Conservation (phyloP, 1,140 invertebrate genomes). For the Manduca sexta region DNA sequence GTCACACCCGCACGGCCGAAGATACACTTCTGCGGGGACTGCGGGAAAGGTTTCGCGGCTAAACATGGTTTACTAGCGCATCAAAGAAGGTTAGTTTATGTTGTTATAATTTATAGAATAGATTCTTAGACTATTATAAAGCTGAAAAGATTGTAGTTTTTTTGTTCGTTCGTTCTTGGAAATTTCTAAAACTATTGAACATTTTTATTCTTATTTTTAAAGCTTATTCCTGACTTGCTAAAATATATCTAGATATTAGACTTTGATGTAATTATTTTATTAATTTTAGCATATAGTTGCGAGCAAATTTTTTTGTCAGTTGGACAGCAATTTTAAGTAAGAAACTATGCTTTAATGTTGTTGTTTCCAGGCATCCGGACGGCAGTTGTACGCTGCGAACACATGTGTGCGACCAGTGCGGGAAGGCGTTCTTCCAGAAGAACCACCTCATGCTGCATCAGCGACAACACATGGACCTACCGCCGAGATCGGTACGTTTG, state of each 20-base stretch:
- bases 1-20: slow-evolving; percentile 75
- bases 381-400: slow-evolving; percentile 87
- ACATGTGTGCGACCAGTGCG: slow-evolving; percentile 87
- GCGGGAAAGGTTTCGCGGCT: slow-evolving; percentile 88
- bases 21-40: slow-evolving; percentile 87
- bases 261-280: too few species aligned
- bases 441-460: slow-evolving; percentile 87
- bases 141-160: too few species aligned
- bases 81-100: slow-evolving; percentile 69
- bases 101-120: not conserved
- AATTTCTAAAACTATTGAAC: too few species aligned
- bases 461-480: slow-evolving; percentile 85
- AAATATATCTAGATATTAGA: too few species aligned
- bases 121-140: not conserved
- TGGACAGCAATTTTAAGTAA: too few species aligned
- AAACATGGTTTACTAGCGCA: slow-evolving; percentile 87
- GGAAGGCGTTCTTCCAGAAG: slow-evolving; percentile 91
- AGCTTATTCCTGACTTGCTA: too few species aligned
- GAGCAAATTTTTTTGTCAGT: too few species aligned
- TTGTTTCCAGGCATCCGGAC: slow-evolving; percentile 77
- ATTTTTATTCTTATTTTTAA: too few species aligned
- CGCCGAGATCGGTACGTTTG: slow-evolving; percentile 72
- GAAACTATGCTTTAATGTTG: not conserved
- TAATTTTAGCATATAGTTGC: too few species aligned
- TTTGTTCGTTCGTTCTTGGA: too few species aligned